These are phyloP conservation scores for Hirtodrosophila cameraria DNA, from an alignment of 2,888 invertebrate species.

Conservation along the genomic window DNA sequence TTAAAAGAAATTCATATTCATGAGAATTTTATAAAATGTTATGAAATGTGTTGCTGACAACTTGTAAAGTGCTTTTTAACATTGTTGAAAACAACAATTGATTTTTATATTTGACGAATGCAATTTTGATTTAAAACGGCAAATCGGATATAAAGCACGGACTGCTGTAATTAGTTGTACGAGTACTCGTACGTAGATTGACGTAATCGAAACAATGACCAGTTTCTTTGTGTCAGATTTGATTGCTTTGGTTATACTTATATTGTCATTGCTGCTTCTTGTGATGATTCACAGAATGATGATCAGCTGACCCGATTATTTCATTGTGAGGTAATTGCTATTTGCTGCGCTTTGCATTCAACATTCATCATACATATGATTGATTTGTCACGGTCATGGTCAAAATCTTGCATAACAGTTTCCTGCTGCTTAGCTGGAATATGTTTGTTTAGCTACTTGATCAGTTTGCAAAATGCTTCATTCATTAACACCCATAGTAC, in stretches of 20 bases:
- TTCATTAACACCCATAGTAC: not conserved
- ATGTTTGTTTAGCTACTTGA: not conserved
- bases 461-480: not conserved
- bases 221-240: slow-evolving; percentile 1
- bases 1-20: no score
- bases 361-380: not conserved
- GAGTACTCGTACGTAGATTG: no score
- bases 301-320: slow-evolving; percentile 21
- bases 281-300: slow-evolving; percentile 17
- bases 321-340: slow-evolving; percentile 11
- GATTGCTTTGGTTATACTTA: slow-evolving; percentile 3
- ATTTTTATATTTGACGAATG: no score
- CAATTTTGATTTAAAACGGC: no score
- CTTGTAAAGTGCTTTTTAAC: no score
- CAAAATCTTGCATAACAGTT: slow-evolving; percentile 1
- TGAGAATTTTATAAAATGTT: no score
- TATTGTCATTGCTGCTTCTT: slow-evolving; percentile 15
- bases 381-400: slow-evolving; percentile 23
- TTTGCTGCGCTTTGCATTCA: slow-evolving; percentile 17
- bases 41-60: no score
- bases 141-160: no score
- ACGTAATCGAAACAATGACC: not conserved
- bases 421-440: not conserved
- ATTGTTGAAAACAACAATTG: not conserved
- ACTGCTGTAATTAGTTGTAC: no score